Evolutionary conservation across 2,888 invertebrate species (phyloP).

Genomic region (Philereme vetulata): DNA sequence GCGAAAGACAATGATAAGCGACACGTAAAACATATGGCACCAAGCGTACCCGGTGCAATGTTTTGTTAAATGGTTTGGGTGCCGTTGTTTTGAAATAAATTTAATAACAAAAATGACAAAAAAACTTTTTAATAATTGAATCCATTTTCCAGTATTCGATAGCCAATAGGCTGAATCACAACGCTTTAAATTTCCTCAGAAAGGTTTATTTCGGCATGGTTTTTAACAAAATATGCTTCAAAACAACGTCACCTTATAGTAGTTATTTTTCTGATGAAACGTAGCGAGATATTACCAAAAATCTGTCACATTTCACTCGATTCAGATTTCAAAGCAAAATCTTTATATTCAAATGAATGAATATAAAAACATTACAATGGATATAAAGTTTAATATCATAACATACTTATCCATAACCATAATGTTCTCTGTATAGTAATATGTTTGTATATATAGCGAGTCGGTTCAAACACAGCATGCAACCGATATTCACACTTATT

Average conservation of each 20-base stretch:
- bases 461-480: slow-evolving; percentile 44
- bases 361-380: not conserved
- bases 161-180: no score
- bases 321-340: not conserved
- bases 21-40: slow-evolving; percentile 75
- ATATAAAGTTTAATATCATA: slow-evolving; percentile 10
- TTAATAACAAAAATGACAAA: no score
- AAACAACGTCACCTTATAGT: slow-evolving; percentile 27
- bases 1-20: slow-evolving; percentile 60
- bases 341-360: not conserved
- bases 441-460: slow-evolving; percentile 25
- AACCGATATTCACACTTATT: slow-evolving; percentile 40
- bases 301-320: not conserved
- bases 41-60: slow-evolving; percentile 71
- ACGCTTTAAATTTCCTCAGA: no score
- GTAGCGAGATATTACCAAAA: slow-evolving; percentile 12
- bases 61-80: slow-evolving; percentile 47
- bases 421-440: slow-evolving; percentile 27
- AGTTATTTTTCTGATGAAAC: slow-evolving; percentile 25
- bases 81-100: slow-evolving; percentile 28
- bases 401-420: slow-evolving; percentile 26
- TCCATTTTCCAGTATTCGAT: no score
- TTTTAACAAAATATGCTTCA: slow-evolving; percentile 2
- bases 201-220: not conserved
- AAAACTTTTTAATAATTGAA: no score